These are phyloP conservation scores for Tenthredo livida DNA, from an alignment of 2,888 invertebrate genomes.

Conservation along the genomic window DNA sequence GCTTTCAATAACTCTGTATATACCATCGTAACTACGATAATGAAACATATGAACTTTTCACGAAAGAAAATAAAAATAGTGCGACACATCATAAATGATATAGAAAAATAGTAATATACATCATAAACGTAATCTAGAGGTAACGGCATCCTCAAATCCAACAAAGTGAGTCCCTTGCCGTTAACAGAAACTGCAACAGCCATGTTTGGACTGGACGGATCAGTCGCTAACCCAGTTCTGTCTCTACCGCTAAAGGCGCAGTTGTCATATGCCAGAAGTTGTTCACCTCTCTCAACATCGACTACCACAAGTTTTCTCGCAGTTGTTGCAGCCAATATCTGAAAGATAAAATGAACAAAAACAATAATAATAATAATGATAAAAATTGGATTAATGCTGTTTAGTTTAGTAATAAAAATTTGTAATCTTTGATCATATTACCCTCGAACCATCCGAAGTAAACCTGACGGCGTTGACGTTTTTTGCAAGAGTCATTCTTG, in stretches of 20 bases:
- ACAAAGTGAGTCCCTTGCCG: conserved; percentile 78
- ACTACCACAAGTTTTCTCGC: conserved; percentile 78
- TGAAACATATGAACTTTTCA: not conserved
- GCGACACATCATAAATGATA: not conserved
- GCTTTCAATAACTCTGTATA: not conserved
- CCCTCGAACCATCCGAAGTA: conserved; percentile 77
- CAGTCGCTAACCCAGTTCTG: conserved; percentile 77
- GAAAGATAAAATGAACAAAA: conserved; percentile 38
- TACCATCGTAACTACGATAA: not conserved
- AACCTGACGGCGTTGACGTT: conserved; percentile 78
- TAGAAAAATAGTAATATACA: conserved; percentile 68
- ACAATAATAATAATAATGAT: not conserved
- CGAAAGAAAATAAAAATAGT: not conserved
- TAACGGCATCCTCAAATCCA: conserved; percentile 79
- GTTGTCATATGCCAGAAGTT: conserved; percentile 78
- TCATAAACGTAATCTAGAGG: conserved; percentile 79
- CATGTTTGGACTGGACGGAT: conserved; percentile 77
- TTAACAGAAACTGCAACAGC: conserved; percentile 79
- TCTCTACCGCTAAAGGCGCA: conserved; percentile 78
- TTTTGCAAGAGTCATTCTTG: conserved; percentile 75
- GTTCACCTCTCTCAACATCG: conserved; percentile 79
- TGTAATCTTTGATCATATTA: conserved; percentile 58
- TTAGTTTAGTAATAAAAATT: not conserved
- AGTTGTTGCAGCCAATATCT: conserved; percentile 79
- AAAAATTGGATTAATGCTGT: not conserved